Base-by-base conservation (phyloP, 30 jellyfish, hydroid and myxozoan genomes). In the Pelagia noctiluca region DNA sequence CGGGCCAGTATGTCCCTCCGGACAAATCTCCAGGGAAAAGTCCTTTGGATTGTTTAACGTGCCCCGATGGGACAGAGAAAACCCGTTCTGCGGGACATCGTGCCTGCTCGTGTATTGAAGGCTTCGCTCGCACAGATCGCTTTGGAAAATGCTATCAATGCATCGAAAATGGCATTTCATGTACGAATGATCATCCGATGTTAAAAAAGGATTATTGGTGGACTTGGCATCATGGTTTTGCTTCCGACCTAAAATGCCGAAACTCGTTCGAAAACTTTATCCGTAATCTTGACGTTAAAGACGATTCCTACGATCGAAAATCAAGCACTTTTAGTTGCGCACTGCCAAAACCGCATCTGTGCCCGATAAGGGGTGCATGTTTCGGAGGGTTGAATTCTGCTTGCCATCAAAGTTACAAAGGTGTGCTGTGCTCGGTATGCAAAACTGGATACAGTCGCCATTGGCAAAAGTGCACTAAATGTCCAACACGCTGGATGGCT, bases 361-460 rank as follows among this genome's bases (percentile, higher is more conserved):
- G 95, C 50, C 95, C 83, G n/a, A 24, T 72, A 13, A 72, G 26
- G 7, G 84, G 84, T 26, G 62, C 95, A 2, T 85, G 95, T 37
- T 78, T 72, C 21, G 95, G 95, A 4, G 88, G 84, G 22, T 36
- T 72, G 24, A 50, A 72, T 35, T 77, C 89, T 1, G 49, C 54
- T 0, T 85, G 95, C 70, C 29, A 42, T 2, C 13, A 26, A 24
- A 82, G 78, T 22, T 85, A 85, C 75, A 85, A 77, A 8, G 95
- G 95, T 60, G 35, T 37, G 4, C 78, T 85, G 0, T 85, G 95
- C 50, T 76, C 75, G 0, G 95, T 85, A 36, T 85, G 95, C 53
- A 47, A 38, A 3, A 62, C 33, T 19, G 88, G 88, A 0, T 73
- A 72, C 84, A 50, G 71, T 49, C 30, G 66, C 31, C 88, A 73